Evolutionary conservation across 2,888 invertebrate species (phyloP).

Genomic region (Camponotus fellah): DNA sequence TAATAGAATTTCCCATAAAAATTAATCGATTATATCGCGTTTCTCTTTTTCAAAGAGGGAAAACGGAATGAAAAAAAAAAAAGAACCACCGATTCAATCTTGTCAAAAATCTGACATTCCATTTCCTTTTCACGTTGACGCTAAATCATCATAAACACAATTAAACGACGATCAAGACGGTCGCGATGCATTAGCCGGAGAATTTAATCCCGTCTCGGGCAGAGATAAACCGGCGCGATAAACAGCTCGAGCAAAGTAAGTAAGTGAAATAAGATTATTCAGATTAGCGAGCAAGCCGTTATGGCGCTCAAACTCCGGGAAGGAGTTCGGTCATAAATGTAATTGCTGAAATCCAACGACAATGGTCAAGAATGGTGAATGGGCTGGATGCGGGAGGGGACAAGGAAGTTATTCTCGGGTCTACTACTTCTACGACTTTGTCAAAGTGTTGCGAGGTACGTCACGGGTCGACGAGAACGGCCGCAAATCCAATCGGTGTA

Average conservation of each 20-base stretch:
- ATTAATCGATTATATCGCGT: background rate
- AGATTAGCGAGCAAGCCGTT: background rate
- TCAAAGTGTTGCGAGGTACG: background rate
- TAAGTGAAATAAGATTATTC: constrained; percentile 37
- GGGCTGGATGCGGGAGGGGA: background rate
- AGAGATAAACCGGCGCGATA: constrained; percentile 20
- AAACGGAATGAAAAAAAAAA: background rate
- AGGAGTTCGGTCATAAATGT: constrained; percentile 5
- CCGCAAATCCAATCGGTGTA: constrained; percentile 52
- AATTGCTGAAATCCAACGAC: constrained; percentile 6
- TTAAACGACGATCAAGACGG: constrained; percentile 17
- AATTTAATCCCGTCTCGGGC: constrained; percentile 19
- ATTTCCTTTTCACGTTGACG: background rate
- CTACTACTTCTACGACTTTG: background rate
- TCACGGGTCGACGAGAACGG: background rate
- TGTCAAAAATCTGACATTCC: background rate
- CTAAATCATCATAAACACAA: constrained; percentile 3
- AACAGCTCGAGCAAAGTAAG: constrained; percentile 3
- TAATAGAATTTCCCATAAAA: constrained; percentile 34
- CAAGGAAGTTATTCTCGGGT: background rate
- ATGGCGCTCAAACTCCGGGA: background rate
- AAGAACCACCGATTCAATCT: background rate
- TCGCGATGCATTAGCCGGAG: constrained; percentile 8
- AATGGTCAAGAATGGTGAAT: background rate
- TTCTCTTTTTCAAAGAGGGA: background rate